Evolutionary conservation across 2,888 invertebrate species (phyloP).

Genomic region (Elmis aenea): DNA sequence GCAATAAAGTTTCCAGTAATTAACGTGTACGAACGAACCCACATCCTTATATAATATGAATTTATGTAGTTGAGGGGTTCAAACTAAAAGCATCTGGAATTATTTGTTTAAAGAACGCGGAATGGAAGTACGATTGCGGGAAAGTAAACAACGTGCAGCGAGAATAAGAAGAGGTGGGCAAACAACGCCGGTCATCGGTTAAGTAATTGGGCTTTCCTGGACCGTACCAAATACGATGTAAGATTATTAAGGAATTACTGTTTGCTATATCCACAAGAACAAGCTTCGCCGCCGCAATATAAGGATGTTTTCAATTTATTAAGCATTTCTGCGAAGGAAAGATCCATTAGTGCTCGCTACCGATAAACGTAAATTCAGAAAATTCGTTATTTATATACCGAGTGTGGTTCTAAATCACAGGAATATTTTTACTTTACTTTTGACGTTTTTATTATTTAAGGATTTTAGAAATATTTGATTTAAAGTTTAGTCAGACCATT

Average conservation of each 20-base stretch:
- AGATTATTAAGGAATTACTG: slow-evolving; percentile 18
- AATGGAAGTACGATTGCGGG: slow-evolving; percentile 35
- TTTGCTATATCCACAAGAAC: slow-evolving; percentile 14
- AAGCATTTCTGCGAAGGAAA: slow-evolving; percentile 18
- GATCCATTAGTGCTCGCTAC: no score
- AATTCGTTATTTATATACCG: no score
- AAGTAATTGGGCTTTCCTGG: slow-evolving; percentile 42
- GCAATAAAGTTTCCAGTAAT: no score
- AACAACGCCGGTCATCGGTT: slow-evolving; percentile 44
- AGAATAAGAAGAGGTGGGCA: slow-evolving; percentile 39
- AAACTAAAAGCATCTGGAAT: slow-evolving; percentile 20
- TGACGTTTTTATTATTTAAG: no score
- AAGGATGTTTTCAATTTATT: slow-evolving; percentile 20
- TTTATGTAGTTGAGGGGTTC: slow-evolving; percentile 7
- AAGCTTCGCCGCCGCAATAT: slow-evolving; percentile 12
- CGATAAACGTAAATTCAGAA: no score
- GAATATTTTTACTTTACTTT: no score
- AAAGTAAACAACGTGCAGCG: slow-evolving; percentile 33
- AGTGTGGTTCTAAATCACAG: no score
- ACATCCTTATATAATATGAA: no score
- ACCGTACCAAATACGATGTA: slow-evolving; percentile 24
- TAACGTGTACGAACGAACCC: no score
- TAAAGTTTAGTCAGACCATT: no score
- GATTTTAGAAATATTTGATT: no score
- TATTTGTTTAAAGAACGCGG: slow-evolving; percentile 38